Conservation (phyloP, 2,797 vertebrate species). For the Centroberyx gerrardi region DNA sequence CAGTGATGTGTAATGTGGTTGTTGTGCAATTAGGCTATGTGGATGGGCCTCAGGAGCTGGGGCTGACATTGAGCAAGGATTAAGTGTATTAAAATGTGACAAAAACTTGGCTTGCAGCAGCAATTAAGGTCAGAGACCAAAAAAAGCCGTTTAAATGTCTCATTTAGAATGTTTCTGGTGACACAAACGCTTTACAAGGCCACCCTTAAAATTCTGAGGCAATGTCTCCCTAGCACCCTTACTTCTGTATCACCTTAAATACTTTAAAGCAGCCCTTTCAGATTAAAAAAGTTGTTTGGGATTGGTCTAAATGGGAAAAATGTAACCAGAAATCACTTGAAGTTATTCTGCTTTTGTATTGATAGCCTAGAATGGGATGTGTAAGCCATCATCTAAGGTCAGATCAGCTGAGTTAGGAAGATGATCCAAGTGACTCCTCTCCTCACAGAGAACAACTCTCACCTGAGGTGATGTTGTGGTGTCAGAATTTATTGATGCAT, state of each 20-base stretch:
- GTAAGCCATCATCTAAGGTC: not conserved
- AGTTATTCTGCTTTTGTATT: slow-evolving; percentile 1
- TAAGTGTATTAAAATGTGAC: slow-evolving; percentile 71
- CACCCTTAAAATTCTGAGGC: slow-evolving; percentile 13
- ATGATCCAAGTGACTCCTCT: not conserved
- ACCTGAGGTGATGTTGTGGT: not conserved
- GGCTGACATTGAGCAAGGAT: slow-evolving; percentile 68
- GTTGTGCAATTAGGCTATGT: slow-evolving; percentile 61
- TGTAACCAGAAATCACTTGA: not conserved
- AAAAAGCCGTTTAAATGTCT: slow-evolving; percentile 53
- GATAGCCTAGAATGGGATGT: not conserved
- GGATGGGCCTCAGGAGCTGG: slow-evolving; percentile 45
- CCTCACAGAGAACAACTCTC: not conserved
- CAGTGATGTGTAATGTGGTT: slow-evolving; percentile 54
- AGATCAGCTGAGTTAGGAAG: not conserved
- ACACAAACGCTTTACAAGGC: slow-evolving; percentile 26
- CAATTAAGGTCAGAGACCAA: slow-evolving; percentile 67
- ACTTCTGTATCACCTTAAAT: slow-evolving; percentile 15
- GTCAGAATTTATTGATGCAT: not conserved
- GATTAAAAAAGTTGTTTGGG: not conserved
- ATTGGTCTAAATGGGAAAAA: not conserved
- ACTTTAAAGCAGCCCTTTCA: slow-evolving; percentile 7
- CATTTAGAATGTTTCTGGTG: slow-evolving; percentile 45
- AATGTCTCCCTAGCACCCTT: not conserved
- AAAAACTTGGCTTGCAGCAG: slow-evolving; percentile 59